phyloP scores from a whole-genome alignment of 2,888 invertebrate genomes.

The Drosophila antonietae region DNA sequence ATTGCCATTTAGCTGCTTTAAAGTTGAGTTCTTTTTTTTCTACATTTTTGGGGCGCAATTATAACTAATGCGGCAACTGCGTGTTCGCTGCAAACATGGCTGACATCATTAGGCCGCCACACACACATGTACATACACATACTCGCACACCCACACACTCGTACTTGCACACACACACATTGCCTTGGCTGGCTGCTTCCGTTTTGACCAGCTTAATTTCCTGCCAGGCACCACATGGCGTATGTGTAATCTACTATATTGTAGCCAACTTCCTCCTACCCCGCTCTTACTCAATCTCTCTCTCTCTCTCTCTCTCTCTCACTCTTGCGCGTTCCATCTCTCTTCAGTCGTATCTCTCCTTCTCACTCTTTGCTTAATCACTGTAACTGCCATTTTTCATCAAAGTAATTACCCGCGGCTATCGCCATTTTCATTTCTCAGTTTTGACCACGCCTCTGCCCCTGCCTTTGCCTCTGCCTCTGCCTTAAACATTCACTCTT shows the following conservation, averaged over 20 bases:
- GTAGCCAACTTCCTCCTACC: constrained; percentile 29
- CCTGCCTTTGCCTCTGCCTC: constrained; percentile 8
- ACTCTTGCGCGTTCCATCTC: neutral
- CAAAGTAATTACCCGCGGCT: constrained; percentile 70
- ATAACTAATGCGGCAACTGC: constrained; percentile 76
- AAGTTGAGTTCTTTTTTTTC: constrained; percentile 8
- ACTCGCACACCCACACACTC: constrained; percentile 1
- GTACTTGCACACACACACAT: constrained; percentile 11
- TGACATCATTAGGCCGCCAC: constrained; percentile 70
- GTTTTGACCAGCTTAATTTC: constrained; percentile 75
- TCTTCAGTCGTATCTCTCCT: neutral
- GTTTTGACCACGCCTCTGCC: constrained; percentile 29
- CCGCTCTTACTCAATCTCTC: neutral
- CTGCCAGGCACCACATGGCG: constrained; percentile 71
- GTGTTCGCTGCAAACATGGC: constrained; percentile 65
- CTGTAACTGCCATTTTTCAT: constrained; percentile 78
- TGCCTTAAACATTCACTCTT: neutral
- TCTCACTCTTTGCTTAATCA: constrained; percentile 62
- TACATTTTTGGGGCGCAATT: constrained; percentile 49
- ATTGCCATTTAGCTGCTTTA: constrained; percentile 21
- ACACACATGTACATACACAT: constrained; percentile 19
- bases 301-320: neutral
- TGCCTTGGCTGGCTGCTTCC: constrained; percentile 64
- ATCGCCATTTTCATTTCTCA: constrained; percentile 30
- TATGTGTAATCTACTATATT: constrained; percentile 77